Percentiles rank a stretch among this genome's conserved stretches.
These are phyloP conservation scores for Pica pica DNA, from an alignment of 2,113 vertebrate genomes.

Conservation along the genomic window DNA sequence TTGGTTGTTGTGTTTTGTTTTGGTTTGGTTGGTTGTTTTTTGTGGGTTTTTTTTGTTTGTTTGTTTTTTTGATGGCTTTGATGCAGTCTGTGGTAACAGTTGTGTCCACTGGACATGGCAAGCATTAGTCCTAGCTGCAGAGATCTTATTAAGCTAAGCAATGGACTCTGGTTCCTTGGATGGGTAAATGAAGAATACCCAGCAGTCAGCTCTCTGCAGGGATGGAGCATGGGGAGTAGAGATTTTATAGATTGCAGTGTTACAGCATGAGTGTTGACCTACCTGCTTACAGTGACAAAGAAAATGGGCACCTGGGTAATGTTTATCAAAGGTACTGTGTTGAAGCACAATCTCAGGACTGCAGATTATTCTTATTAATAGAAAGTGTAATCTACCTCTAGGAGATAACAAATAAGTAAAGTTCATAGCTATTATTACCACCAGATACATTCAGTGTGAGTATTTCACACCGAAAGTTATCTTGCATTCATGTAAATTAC, in stretches of 20 bases:
- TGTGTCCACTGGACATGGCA: neutral
- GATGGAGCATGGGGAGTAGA: neutral
- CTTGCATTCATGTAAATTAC: conserved; percentile 60
- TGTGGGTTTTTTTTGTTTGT: neutral
- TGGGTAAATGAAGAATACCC: neutral
- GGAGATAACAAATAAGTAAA: conserved; percentile 48
- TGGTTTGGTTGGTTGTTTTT: neutral
- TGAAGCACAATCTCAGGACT: neutral
- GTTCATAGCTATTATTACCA: conserved; percentile 58
- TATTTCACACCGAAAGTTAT: conserved; percentile 45
- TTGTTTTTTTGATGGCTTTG: neutral
- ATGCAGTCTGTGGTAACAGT: neutral
- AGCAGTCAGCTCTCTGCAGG: neutral
- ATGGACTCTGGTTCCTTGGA: neutral
- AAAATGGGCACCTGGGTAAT: neutral
- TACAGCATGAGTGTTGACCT: neutral
- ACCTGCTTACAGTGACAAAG: neutral
- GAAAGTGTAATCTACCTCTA: conserved; percentile 7
- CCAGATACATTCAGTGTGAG: conserved; percentile 22
- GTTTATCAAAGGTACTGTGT: neutral
- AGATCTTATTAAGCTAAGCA: neutral
- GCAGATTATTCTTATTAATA: neutral
- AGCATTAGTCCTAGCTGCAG: neutral
- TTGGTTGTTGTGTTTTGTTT: too few relatives aligned
- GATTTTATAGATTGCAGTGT: neutral